Conservation (phyloP, 2,113 vertebrate species). For the Amia ocellicauda region DNA sequence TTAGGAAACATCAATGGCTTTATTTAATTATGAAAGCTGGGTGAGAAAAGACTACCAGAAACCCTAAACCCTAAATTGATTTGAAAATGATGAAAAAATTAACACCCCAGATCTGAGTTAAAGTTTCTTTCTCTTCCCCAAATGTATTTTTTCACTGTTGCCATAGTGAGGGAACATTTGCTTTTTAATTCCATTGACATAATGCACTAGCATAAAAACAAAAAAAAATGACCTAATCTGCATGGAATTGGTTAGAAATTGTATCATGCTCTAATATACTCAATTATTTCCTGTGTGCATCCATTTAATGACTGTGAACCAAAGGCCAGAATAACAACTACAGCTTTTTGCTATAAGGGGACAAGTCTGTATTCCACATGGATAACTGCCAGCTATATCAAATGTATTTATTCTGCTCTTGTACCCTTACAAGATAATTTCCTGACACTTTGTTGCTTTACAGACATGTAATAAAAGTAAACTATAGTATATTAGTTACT, state of each 20-base stretch:
- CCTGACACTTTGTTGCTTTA: no score
- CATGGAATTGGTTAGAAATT: slow-evolving; percentile 42
- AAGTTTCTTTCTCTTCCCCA: slow-evolving; percentile 32
- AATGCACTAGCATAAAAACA: slow-evolving; percentile 33
- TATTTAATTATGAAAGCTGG: no score
- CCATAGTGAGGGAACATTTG: slow-evolving; percentile 53
- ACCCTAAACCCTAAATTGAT: not conserved
- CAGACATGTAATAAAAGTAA: no score
- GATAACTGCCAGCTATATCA: no score
- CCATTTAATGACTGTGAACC: slow-evolving; percentile 9
- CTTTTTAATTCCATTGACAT: slow-evolving; percentile 45
- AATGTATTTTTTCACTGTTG: slow-evolving; percentile 46
- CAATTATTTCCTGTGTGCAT: slow-evolving; percentile 12
- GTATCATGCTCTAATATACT: slow-evolving; percentile 24
- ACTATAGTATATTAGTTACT: no score
- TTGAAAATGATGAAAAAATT: not conserved
- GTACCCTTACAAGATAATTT: no score
- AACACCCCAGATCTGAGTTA: slow-evolving; percentile 12
- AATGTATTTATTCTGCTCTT: no score
- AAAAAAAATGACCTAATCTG: slow-evolving; percentile 43
- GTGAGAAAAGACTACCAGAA: no score
- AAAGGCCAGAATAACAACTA: slow-evolving; percentile 26
- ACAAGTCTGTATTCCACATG: no score
- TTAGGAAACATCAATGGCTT: no score
- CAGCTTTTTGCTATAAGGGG: no score